Base-by-base conservation (phyloP, 2,113 vertebrate genomes). In the Calyptomena viridis region DNA sequence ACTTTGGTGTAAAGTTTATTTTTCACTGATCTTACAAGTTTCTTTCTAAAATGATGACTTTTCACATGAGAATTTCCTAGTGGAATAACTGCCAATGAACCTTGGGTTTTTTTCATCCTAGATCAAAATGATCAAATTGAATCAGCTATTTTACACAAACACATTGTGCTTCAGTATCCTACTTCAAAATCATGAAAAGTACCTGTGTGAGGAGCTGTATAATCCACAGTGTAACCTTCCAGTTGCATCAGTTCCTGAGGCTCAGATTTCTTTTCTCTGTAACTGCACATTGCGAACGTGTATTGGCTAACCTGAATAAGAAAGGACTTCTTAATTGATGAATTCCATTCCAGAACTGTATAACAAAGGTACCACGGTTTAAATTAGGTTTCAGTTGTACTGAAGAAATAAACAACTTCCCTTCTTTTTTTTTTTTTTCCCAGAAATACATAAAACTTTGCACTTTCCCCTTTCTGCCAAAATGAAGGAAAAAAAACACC, bases 231-330 rank as follows among this genome's bases (percentile, higher is more conserved):
- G 95, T 99, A 99, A 68, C 99, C 99, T 96, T 99, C 99, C 47
- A 99, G 98, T 93, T 99, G 99, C 99, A 99, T 99, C 94, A 99
- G 97, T 94, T 99, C 99, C 93, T 99, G 99, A 62, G 99, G 99
- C 93, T 99, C 99, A 2, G 99, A 98, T 89, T 99, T 99, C 97
- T 99, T 99, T 97, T 99, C 99, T 98, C 99, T 98, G 75, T 99
- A 99, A 97, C 99, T 99, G 97, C 99, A 99, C 99, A 99, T 99
- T 69, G 99, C 99, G 94, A 99, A 99, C 7, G 99, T 99, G 94
- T 99, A 99, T 92, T 99, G 99, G 97, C 99, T 99, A 80, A 99
- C 99, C 99, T 99, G 97, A 84, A 72, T 21, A 90, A 95, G 89
- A 92, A 95, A 96, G 68, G 16, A 91, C 67, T 91, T 92, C 30